These are phyloP conservation scores for Drosophila willistoni DNA, from an alignment of 1,140 invertebrate genomes.

Conservation along the genomic window DNA sequence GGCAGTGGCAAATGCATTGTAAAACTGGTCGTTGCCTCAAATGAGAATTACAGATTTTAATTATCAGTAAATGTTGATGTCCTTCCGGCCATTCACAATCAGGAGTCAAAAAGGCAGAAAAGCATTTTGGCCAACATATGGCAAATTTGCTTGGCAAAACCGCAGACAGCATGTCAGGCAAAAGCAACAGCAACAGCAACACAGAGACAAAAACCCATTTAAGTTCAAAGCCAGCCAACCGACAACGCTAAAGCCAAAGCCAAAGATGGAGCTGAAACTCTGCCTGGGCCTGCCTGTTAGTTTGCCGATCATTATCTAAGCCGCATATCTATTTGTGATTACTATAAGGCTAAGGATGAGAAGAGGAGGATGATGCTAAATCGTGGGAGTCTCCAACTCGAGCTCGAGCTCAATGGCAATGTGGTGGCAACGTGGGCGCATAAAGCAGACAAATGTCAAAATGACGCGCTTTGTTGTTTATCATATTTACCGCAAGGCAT, in stretches of 20 bases:
- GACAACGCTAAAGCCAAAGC: slow-evolving; percentile 36
- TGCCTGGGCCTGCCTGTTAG: slow-evolving; percentile 23
- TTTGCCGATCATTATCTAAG: slow-evolving; percentile 71
- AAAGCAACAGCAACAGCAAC: slow-evolving; percentile 28
- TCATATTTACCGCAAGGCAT: slow-evolving; percentile 74
- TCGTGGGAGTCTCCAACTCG: slow-evolving; percentile 63
- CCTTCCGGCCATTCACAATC: slow-evolving; percentile 42
- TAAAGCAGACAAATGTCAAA: slow-evolving; percentile 78
- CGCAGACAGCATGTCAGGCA: slow-evolving; percentile 56
- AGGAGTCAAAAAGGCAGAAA: slow-evolving; percentile 30
- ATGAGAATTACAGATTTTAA: slow-evolving; percentile 39
- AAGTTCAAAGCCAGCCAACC: slow-evolving; percentile 79
- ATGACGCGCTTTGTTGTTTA: slow-evolving; percentile 81
- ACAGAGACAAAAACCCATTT: slow-evolving; percentile 62
- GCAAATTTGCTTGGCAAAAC: slow-evolving; percentile 65
- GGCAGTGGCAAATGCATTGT: background rate
- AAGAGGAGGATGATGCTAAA: slow-evolving; percentile 23
- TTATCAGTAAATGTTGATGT: slow-evolving; percentile 38
- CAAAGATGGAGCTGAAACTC: slow-evolving; percentile 26
- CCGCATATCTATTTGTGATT: slow-evolving; percentile 76
- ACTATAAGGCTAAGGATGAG: slow-evolving; percentile 32
- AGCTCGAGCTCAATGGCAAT: slow-evolving; percentile 26
- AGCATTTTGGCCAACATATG: slow-evolving; percentile 70
- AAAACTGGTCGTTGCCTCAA: background rate
- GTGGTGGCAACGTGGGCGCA: slow-evolving; percentile 72